Evolutionary conservation across 2,888 invertebrate species (phyloP).

Genomic region (Machimus atricapillus): DNA sequence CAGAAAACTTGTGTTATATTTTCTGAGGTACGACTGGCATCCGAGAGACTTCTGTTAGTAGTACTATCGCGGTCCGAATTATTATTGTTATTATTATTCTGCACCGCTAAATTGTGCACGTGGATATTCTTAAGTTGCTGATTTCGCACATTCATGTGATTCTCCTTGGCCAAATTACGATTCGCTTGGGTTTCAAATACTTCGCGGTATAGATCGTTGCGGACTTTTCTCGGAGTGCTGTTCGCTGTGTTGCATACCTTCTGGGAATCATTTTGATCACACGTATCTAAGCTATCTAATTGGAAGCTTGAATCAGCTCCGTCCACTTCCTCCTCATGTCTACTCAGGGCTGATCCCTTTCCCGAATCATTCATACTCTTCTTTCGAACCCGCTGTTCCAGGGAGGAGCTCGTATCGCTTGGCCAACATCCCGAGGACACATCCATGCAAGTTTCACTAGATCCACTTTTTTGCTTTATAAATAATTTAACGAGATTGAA

Average conservation of each 20-base stretch:
- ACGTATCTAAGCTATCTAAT: conserved; percentile 54
- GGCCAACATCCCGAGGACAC: conserved; percentile 85
- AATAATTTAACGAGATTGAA: conserved; percentile 86
- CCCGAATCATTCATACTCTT: conserved; percentile 63
- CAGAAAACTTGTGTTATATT: conserved; percentile 55
- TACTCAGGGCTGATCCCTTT: conserved; percentile 61
- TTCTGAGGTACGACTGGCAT: conserved; percentile 57
- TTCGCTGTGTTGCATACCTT: conserved; percentile 14
- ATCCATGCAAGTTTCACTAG: conserved; percentile 79
- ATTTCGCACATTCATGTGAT: conserved; percentile 53
- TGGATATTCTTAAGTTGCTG: conserved; percentile 61
- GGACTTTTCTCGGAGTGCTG: conserved; percentile 46
- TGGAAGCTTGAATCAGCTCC: conserved; percentile 55
- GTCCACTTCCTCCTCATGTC: conserved; percentile 60
- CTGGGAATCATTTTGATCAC: conserved; percentile 45
- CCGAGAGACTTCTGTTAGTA: conserved; percentile 52
- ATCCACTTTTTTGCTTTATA: conserved; percentile 88
- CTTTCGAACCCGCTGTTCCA: conserved; percentile 58
- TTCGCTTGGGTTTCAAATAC: conserved; percentile 47
- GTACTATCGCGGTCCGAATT: conserved; percentile 60
- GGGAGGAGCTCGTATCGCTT: conserved; percentile 59
- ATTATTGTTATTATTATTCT: conserved; percentile 60
- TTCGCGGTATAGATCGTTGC: conserved; percentile 51
- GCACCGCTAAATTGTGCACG: conserved; percentile 55
- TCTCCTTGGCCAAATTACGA: conserved; percentile 40